Percentiles rank a stretch among this genome's conserved stretches.
Evolutionary conservation across 2,888 invertebrate genomes (phyloP).

Genomic region (Hirtodrosophila alboralis): DNA sequence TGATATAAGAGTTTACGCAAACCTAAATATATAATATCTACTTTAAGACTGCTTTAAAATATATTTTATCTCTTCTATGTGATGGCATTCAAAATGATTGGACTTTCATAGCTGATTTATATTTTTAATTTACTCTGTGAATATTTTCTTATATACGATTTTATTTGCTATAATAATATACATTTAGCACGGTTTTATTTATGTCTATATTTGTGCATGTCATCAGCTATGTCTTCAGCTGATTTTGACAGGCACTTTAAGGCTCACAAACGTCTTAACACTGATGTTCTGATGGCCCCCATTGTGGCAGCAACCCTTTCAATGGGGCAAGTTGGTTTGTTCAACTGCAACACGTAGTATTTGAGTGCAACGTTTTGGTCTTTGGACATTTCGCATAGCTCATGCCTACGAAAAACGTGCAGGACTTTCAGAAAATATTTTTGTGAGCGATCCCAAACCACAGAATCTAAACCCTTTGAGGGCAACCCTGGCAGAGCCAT

Average conservation of each 20-base stretch:
- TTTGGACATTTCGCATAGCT: slow-evolving; percentile 56
- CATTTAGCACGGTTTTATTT: slow-evolving; percentile 1
- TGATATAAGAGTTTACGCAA: no score
- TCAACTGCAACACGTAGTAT: slow-evolving; percentile 55
- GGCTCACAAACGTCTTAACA: slow-evolving; percentile 20
- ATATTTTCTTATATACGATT: no score
- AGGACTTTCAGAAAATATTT: slow-evolving; percentile 49
- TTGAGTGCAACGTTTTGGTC: slow-evolving; percentile 54
- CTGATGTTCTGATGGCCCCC: slow-evolving; percentile 1
- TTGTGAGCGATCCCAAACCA: slow-evolving; percentile 17
- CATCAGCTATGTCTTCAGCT: slow-evolving; percentile 25
- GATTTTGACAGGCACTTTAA: slow-evolving; percentile 46
- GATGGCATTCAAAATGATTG: no score
- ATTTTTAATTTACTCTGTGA: no score
- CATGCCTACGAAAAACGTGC: slow-evolving; percentile 64
- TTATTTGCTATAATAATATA: no score
- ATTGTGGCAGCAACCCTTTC: slow-evolving; percentile 30
- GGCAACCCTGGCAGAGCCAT: slow-evolving; percentile 67
- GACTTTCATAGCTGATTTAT: no score
- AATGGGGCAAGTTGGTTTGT: slow-evolving; percentile 2
- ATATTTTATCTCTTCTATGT: no score
- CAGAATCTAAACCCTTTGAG: slow-evolving; percentile 52
- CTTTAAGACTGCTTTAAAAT: no score
- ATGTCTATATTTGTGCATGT: slow-evolving; percentile 13
- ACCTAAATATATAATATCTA: no score